Percentiles rank a stretch among this genome's conserved stretches.
These are phyloP conservation scores for Metopolophium dirhodum DNA, from an alignment of 1,140 invertebrate genomes.

Conservation along the genomic window DNA sequence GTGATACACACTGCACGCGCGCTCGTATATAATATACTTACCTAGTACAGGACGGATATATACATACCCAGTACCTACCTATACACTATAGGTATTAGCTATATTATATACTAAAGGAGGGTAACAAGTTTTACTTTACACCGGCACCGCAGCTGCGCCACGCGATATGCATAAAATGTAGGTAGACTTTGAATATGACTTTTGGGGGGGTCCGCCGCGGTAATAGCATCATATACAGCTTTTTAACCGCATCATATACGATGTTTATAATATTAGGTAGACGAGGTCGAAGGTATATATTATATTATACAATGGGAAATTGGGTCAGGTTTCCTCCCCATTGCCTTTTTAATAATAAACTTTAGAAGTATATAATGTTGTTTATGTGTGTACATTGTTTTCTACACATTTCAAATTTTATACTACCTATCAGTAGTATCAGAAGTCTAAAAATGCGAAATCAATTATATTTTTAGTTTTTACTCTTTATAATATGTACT, in stretches of 20 bases:
- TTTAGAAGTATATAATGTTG: background rate
- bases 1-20: background rate
- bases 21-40: background rate
- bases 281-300: too few species aligned
- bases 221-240: too few species aligned
- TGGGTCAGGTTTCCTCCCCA: background rate
- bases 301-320: background rate
- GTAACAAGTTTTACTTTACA: background rate
- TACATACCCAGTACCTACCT: background rate
- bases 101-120: too few species aligned
- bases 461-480: background rate
- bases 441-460: background rate
- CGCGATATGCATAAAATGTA: background rate
- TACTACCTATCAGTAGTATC: background rate
- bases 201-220: background rate
- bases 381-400: background rate
- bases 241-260: background rate
- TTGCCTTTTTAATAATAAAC: background rate
- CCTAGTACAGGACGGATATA: background rate
- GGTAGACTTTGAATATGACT: background rate
- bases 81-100: background rate
- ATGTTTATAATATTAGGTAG: too few species aligned
- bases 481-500: background rate
- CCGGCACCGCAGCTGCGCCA: too few species aligned
- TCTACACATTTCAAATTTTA: background rate